A percentile compares a stretch with the other conserved stretches of the same genome.
phyloP scores from a whole-genome alignment of 2,888 invertebrate species.

The Rhorus exstirpatorius region DNA sequence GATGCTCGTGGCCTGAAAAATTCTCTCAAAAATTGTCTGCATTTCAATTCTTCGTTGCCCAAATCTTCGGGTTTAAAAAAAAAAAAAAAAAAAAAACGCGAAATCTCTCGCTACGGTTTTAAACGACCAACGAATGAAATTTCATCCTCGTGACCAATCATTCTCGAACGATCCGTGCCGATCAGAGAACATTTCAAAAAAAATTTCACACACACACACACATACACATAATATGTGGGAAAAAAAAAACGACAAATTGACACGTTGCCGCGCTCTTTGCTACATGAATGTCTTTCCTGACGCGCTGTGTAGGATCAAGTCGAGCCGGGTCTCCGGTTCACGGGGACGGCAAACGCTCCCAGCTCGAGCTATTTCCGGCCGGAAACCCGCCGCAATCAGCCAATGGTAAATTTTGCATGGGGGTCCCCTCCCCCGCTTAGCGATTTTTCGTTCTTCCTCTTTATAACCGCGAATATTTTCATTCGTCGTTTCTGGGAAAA shows the following conservation, averaged over 20 bases:
- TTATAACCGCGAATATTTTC: not conserved
- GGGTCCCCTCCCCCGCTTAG: constrained; percentile 59
- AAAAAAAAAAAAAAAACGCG: not conserved
- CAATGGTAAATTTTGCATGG: constrained; percentile 90
- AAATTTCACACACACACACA: constrained; percentile 12
- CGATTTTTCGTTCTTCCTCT: constrained; percentile 17
- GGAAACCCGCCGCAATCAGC: constrained; percentile 90
- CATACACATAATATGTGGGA: constrained; percentile 51
- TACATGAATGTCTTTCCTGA: constrained; percentile 84
- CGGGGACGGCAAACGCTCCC: constrained; percentile 90
- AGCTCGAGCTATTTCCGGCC: constrained; percentile 90
- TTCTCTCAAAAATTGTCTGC: constrained; percentile 51
- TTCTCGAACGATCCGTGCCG: no score
- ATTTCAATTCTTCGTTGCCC: constrained; percentile 61
- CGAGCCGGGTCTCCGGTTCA: constrained; percentile 89
- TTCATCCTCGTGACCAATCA: not conserved
- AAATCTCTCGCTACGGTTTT: constrained; percentile 18
- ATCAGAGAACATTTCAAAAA: no score
- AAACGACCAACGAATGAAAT: no score
- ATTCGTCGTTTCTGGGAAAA: not conserved
- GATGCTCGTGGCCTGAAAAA: constrained; percentile 56
- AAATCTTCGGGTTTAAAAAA: not conserved
- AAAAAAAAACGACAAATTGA: no score
- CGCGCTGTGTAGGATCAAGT: constrained; percentile 85
- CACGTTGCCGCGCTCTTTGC: constrained; percentile 69